Evolutionary conservation across 2,888 invertebrate genomes (phyloP), one percentile per base, ranked within the genome.

Genomic region (Amblyteles armatorius): DNA sequence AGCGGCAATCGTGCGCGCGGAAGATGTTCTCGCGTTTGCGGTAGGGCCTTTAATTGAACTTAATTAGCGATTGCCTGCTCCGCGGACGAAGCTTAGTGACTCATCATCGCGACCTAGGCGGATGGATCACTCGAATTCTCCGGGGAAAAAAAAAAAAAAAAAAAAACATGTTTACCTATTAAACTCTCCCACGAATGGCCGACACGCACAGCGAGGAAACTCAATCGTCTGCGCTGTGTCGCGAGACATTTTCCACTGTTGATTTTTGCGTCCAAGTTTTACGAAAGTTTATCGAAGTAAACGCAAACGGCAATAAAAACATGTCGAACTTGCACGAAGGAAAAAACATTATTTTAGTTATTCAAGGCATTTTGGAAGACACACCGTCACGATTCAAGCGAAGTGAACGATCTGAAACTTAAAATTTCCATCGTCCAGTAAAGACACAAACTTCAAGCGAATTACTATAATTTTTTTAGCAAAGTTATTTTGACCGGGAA

Each of bases 31-130:
- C 80, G 81, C 77, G 86, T 88, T 90, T 84, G 88, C 88, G 88
- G 82, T 84, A n/a, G 77, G 68, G 87, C 87, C 88, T 89, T 90
- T 91, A 92, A 92, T 92, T 92, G 91, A 89, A 71, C 88, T 89
- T 92, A 92, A 92, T 92, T 92, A 91, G 87, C 83, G 89, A 90
- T 90, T 77, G 87, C 86, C 79, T 84, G 86, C 86, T 52, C 55
- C 73, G 84, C 90, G 88, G 87, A 90, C 87, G 87, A 36, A 36
- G 36, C 84, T 68, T 79, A 52, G 79, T 91, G 90, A 91, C 87
- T 91, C 91, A 90, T 83, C 68, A 57, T 50, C 36, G 63, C 72
- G 76, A 69, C 65, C 79, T 82, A 77, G 69, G 68, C 72, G 79
- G 48, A 71, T 79, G 55, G 82, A 84, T 82, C 52, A 60, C 82